These are phyloP conservation scores for Cuculus canorus DNA, from an alignment of 2,797 vertebrate genomes.

Conservation along the genomic window DNA sequence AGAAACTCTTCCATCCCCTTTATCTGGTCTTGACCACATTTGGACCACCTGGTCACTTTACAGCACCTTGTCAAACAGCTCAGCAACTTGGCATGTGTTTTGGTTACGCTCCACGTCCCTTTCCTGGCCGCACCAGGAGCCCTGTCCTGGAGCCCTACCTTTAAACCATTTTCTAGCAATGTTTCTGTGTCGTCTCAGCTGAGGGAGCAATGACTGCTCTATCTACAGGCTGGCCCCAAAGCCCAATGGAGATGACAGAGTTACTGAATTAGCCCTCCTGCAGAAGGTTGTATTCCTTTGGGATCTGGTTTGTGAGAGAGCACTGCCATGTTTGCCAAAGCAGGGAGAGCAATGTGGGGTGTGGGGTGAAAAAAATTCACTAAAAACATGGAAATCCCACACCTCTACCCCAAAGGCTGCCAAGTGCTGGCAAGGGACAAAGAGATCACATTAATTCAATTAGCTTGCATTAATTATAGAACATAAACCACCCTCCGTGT, in stretches of 20 bases:
- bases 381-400: not conserved
- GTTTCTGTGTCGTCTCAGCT: not conserved
- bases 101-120: not conserved
- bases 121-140: not conserved
- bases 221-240: not conserved
- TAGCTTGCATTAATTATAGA: not conserved
- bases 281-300: not conserved
- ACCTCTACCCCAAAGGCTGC: not conserved
- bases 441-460: not conserved
- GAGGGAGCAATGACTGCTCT: not conserved
- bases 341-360: not conserved
- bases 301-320: not conserved
- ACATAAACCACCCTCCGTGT: not conserved
- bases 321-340: not conserved
- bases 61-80: not conserved
- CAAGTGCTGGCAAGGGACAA: not conserved
- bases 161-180: not conserved
- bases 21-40: not conserved
- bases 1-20: not conserved
- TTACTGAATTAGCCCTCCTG: not conserved
- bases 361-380: not conserved
- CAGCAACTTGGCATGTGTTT: not conserved
- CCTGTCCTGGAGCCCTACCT: fast-evolving
- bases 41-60: not conserved
- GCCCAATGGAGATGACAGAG: not conserved